These are phyloP conservation scores for Poeciliopsis infans DNA, from an alignment of 2,797 vertebrate species.

Conservation along the genomic window DNA sequence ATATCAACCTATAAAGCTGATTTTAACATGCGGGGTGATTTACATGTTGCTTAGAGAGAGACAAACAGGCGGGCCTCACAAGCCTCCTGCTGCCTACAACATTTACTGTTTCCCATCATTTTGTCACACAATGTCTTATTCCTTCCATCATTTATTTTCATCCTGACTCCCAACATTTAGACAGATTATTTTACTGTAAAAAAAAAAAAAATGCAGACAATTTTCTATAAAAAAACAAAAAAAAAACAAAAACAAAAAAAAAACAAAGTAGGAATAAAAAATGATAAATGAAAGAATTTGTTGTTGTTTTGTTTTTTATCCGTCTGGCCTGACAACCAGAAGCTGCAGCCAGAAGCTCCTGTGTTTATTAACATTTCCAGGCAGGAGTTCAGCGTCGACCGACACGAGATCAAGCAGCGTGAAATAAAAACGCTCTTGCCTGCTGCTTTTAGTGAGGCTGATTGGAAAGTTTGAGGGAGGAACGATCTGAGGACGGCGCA, in stretches of 20 bases:
- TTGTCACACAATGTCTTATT: neutral
- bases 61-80: neutral
- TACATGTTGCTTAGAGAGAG: neutral
- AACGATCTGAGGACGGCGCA: conserved; percentile 9
- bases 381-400: conserved; percentile 14
- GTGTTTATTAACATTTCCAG: conserved; percentile 2
- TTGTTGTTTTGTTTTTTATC: neutral
- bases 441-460: conserved; percentile 6
- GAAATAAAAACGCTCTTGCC: conserved; percentile 15
- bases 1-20: neutral
- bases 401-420: conserved; percentile 1
- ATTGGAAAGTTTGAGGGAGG: conserved; percentile 14
- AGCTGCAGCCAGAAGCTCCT: neutral
- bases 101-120: neutral
- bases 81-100: neutral
- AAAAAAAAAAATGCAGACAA: neutral
- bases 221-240: neutral
- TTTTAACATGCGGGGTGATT: neutral
- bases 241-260: neutral
- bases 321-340: neutral
- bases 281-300: neutral
- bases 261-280: neutral
- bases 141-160: neutral
- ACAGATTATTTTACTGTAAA: neutral
- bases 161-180: neutral